phyloP scores from a whole-genome alignment of 2,113 vertebrate species.

The Salvelinus sp. region DNA sequence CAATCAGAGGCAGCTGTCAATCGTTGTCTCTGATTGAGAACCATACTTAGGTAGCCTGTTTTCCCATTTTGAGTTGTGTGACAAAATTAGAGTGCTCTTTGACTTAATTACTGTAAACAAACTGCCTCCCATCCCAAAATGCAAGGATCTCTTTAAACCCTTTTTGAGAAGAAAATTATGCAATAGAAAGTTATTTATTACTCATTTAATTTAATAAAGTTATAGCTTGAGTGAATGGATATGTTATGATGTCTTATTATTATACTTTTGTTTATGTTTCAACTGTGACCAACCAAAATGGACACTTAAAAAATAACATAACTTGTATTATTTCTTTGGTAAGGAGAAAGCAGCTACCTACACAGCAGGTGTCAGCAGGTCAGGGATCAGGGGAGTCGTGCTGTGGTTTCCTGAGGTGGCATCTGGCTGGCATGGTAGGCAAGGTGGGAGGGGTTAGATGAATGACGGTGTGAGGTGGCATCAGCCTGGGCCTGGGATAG shows the following conservation, averaged over 20 bases:
- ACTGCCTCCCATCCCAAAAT: neutral
- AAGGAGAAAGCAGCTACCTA: neutral
- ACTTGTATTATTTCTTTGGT: neutral
- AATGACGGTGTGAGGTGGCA: neutral
- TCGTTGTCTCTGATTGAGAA: no score
- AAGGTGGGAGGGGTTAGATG: neutral
- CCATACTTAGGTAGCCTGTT: no score
- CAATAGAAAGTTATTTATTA: neutral
- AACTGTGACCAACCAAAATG: neutral
- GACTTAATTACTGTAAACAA: no score
- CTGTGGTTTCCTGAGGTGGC: neutral
- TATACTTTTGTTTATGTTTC: neutral
- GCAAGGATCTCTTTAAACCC: neutral
- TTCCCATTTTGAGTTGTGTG: no score
- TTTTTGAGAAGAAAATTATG: neutral
- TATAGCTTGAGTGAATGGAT: neutral
- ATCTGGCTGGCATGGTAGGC: neutral
- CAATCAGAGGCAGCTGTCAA: no score
- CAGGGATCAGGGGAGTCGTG: neutral
- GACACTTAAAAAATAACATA: neutral
- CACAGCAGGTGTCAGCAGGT: neutral
- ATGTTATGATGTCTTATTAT: neutral
- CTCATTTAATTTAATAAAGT: no score
- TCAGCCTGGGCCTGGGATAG: neutral
- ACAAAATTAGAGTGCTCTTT: neutral